phyloP scores from a whole-genome alignment of 2,113 vertebrate genomes.

The Rhea pennata region DNA sequence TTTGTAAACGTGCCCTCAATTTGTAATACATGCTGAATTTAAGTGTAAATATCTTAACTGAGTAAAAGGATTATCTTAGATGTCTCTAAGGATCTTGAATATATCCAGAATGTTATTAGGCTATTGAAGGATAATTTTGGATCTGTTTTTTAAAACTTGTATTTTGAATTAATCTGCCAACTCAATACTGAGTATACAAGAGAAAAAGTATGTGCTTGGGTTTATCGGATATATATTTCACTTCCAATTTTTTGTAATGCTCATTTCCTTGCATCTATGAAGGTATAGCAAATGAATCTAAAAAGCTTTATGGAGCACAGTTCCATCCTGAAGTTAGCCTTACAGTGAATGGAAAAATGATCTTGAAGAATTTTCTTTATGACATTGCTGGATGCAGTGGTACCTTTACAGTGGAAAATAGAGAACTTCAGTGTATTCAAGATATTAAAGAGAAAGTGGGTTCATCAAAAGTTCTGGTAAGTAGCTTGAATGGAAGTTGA shows the following conservation, averaged over 20 bases:
- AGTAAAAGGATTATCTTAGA: background rate
- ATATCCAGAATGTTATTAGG: background rate
- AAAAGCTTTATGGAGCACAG: constrained; percentile 95
- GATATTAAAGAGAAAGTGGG: constrained; percentile 91
- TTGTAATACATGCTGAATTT: background rate
- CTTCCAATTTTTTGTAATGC: background rate
- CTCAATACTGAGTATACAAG: background rate
- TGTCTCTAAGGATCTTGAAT: background rate
- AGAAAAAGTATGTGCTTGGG: background rate
- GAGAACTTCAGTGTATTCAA: constrained; percentile 87
- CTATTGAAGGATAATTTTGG: background rate
- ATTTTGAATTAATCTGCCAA: background rate
- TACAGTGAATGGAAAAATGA: constrained; percentile 92
- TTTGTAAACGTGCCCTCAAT: no score
- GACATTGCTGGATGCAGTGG: constrained; percentile 94
- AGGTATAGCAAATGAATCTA: constrained; percentile 98
- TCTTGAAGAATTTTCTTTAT: constrained; percentile 95
- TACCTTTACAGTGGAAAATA: constrained; percentile 94
- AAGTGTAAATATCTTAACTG: background rate
- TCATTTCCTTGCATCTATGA: background rate
- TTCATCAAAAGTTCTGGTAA: constrained; percentile 95
- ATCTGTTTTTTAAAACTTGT: background rate
- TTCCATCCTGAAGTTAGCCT: constrained; percentile 98
- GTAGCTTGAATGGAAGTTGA: background rate
- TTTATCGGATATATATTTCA: background rate